Percentiles rank a stretch among this genome's conserved stretches.
Conservation (phyloP, 2,113 vertebrate genomes). For the Camelus bactrianus region DNA sequence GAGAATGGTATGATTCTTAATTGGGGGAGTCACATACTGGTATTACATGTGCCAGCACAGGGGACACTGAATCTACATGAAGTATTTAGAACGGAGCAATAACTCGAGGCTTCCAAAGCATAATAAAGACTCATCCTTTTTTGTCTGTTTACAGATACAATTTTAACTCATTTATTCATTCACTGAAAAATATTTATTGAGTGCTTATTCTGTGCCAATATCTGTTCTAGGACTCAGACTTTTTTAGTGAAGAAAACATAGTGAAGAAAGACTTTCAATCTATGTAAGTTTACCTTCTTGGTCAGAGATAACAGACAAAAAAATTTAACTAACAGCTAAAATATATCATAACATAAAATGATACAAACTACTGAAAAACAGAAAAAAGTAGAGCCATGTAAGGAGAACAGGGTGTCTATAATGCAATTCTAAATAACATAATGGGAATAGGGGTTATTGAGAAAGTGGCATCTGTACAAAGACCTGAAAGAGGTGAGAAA, state of each 20-base stretch:
- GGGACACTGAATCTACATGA: accelerated
- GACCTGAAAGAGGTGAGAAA: background rate
- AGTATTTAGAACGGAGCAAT: background rate
- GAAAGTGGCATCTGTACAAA: background rate
- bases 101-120: background rate
- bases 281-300: background rate
- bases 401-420: background rate
- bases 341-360: background rate
- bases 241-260: background rate
- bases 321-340: background rate
- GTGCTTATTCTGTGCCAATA: background rate
- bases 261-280: background rate
- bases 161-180: background rate
- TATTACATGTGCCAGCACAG: accelerated
- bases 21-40: background rate
- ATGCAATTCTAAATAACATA: background rate
- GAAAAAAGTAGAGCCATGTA: background rate
- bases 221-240: background rate
- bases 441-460: background rate
- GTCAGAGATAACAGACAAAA: background rate
- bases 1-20: background rate
- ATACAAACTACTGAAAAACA: background rate
- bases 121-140: too few relatives aligned
- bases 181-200: background rate
- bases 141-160: background rate